Base-by-base conservation (phyloP, 2,888 invertebrate species). In the Pyrrhosoma nymphula region DNA sequence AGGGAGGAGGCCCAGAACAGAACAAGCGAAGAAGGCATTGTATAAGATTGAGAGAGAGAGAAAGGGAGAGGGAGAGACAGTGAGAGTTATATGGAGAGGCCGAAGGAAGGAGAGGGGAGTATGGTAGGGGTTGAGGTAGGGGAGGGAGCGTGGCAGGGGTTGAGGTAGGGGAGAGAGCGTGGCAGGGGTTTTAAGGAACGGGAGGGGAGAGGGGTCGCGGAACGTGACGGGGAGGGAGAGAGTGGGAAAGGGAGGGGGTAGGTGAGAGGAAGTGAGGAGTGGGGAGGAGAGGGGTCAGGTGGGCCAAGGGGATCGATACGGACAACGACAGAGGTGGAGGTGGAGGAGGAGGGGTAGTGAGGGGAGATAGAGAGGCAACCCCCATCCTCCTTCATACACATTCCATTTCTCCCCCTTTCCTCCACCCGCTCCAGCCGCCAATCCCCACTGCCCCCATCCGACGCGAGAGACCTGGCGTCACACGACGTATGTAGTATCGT, bases 361-460 rank as follows among this genome's bases (percentile, higher is more conserved):
- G 12, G 30, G 39, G 95, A 95, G 93, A 95, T 95, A 96, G 96
- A 96, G 96, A 47, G 47, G 8, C 4, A 47, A 8, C 95, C 95
- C 95, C 69, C 95, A 30, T 63, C 95, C 95, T 88, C 95, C 95
- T 63, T 91, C 90, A 82, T 60, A 60, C 95, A 82, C 82, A 82
- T 82, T 75, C 95, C 89, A 60, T 75, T 56, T 95, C 90, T 95
- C 88, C 95, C 88, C 75, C 75, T 60, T 82, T 35, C 90, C 56
- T 88, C 95, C 88, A n/a, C 89, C 93, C 26, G 0, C 30, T 35
- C 12, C 82, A 1, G 16, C 14, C 82, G 82, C 30, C 35, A 35
- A 35, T 69, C n/a, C 69, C 69, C 69, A 8, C 69, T 47, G 35
- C 60, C 82, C 47, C 47, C 47, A 47, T 8, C 47, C 47, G 2